These are phyloP conservation scores for Cerceris ruficornis DNA, from an alignment of 2,888 invertebrate genomes.

Conservation along the genomic window DNA sequence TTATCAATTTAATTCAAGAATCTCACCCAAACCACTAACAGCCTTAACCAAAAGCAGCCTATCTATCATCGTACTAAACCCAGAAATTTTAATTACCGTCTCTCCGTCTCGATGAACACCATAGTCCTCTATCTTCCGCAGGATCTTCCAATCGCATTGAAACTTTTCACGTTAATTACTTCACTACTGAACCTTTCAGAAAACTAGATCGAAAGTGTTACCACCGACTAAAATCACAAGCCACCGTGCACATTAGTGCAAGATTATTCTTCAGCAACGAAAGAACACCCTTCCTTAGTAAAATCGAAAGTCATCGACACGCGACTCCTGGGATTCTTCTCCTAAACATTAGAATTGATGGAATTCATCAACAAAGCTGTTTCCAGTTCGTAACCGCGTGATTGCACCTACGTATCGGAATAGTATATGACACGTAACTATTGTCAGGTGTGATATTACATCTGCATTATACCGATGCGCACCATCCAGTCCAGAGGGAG, in stretches of 20 bases:
- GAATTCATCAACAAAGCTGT: conserved; percentile 25
- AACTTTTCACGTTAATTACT: conserved; percentile 69
- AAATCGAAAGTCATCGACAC: conserved; percentile 24
- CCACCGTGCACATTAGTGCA: neutral
- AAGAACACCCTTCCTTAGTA: conserved; percentile 4
- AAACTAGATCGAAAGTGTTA: conserved; percentile 1
- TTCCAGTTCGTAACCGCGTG: conserved; percentile 45
- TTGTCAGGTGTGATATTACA: conserved; percentile 58
- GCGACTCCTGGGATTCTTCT: conserved; percentile 25
- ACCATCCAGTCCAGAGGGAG: conserved; percentile 31
- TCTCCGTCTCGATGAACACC: conserved; percentile 45
- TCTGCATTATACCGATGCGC: conserved; percentile 50
- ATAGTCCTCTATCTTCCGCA: conserved; percentile 44
- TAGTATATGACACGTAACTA: conserved; percentile 43
- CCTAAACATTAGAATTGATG: too few relatives aligned
- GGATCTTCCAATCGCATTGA: conserved; percentile 55
- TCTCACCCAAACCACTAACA: too few relatives aligned
- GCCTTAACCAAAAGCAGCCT: too few relatives aligned
- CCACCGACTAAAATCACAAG: too few relatives aligned
- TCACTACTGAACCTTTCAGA: conserved; percentile 36
- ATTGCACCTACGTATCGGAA: conserved; percentile 51
- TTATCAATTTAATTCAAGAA: too few relatives aligned
- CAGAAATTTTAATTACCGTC: conserved; percentile 71
- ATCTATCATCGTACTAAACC: conserved; percentile 13
- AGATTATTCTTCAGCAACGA: neutral